Percentiles rank a stretch among this genome's conserved stretches.
Evolutionary conservation across 2,888 invertebrate genomes (phyloP).

Genomic region (Melanargia galathea): DNA sequence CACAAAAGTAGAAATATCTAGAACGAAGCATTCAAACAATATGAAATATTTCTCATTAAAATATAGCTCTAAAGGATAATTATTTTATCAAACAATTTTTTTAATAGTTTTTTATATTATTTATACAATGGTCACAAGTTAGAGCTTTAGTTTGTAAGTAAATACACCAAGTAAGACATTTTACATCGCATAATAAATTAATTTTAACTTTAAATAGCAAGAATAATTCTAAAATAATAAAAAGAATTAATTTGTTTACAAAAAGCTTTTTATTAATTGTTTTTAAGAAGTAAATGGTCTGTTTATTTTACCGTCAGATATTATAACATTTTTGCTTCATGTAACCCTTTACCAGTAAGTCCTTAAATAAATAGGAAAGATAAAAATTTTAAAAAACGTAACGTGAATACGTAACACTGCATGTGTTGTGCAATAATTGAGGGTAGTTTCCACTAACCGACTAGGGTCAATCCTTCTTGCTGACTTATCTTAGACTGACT

Average conservation of each 20-base stretch:
- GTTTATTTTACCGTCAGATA: slow-evolving; percentile 7
- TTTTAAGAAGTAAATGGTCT: background rate
- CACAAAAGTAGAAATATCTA: slow-evolving; percentile 21
- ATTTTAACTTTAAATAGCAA: background rate
- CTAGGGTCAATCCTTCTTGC: slow-evolving; percentile 65
- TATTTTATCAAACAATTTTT: background rate
- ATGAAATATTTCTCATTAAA: slow-evolving; percentile 1
- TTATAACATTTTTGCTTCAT: slow-evolving; percentile 29
- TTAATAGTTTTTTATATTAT: background rate
- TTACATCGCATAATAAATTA: background rate
- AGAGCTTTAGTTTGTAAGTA: background rate
- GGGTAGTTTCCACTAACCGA: slow-evolving; percentile 63
- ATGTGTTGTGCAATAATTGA: slow-evolving; percentile 79
- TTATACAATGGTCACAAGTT: background rate
- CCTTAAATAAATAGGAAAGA: slow-evolving; percentile 37
- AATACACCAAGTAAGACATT: background rate
- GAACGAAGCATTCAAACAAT: slow-evolving; percentile 11
- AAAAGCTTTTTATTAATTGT: background rate
- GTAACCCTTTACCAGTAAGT: slow-evolving; percentile 35
- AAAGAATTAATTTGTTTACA: background rate
- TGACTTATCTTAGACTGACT: slow-evolving; percentile 57
- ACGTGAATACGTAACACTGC: slow-evolving; percentile 74
- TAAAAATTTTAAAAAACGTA: slow-evolving; percentile 26
- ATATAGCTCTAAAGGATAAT: slow-evolving; percentile 4
- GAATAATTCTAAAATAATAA: background rate